A percentile compares a stretch with the other conserved stretches of the same genome.
These are phyloP conservation scores for Scleropages formosus DNA, from an alignment of 2,797 vertebrate genomes.

Conservation along the genomic window DNA sequence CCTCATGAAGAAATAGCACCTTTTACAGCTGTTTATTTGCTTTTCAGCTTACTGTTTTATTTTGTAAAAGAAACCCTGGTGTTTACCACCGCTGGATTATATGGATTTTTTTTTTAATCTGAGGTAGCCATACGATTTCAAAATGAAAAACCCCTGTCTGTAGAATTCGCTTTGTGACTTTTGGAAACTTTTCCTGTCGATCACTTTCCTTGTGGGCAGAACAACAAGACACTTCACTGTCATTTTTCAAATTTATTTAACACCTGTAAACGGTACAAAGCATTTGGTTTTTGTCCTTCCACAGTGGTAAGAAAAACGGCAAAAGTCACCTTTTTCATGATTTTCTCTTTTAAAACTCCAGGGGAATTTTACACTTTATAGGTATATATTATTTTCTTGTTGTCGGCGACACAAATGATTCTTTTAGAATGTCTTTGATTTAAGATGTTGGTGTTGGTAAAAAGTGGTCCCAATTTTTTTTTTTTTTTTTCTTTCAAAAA, in stretches of 20 bases:
- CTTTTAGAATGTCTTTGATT: slow-evolving; percentile 78
- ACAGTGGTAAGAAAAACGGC: slow-evolving; percentile 65
- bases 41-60: slow-evolving; percentile 45
- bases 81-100: slow-evolving; percentile 55
- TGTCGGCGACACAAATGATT: slow-evolving; percentile 83
- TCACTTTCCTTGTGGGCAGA: slow-evolving; percentile 54
- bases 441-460: slow-evolving; percentile 69
- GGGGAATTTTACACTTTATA: slow-evolving; percentile 77
- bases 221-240: slow-evolving; percentile 78
- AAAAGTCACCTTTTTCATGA: slow-evolving; percentile 65
- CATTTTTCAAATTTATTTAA: slow-evolving; percentile 82
- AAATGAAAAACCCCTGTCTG: slow-evolving; percentile 70
- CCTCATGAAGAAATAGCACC: slow-evolving; percentile 67
- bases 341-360: slow-evolving; percentile 60
- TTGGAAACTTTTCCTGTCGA: slow-evolving; percentile 46
- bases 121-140: slow-evolving; percentile 61
- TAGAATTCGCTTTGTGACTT: slow-evolving; percentile 64
- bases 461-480: slow-evolving; percentile 66
- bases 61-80: slow-evolving; percentile 51
- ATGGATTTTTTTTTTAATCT: slow-evolving; percentile 55
- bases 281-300: slow-evolving; percentile 72
- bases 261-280: slow-evolving; percentile 81
- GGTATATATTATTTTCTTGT: slow-evolving; percentile 86
- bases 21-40: slow-evolving; percentile 50
- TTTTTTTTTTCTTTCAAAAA: slow-evolving; percentile 46